Conservation (phyloP, 1,140 invertebrate genomes). For the Sycobia sp. region DNA sequence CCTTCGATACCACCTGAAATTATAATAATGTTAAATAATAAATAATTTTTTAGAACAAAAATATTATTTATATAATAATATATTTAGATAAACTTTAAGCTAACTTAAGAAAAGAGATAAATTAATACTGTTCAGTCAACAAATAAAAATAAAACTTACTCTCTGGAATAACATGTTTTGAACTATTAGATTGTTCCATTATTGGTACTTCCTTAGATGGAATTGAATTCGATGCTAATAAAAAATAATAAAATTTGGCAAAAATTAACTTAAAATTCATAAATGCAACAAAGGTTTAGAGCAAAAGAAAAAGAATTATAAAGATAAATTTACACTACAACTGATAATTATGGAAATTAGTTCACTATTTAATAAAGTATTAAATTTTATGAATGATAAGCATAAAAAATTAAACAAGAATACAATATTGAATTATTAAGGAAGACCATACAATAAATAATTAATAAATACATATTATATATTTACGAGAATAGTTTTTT, state of each 20-base stretch:
- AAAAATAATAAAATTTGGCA: conserved; percentile 34
- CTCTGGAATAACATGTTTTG: conserved; percentile 43
- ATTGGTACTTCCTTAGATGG: conserved; percentile 34
- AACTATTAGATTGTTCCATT: conserved; percentile 37
- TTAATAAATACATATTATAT: no score
- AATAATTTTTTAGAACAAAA: no score
- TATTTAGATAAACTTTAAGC: not conserved
- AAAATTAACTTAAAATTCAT: conserved; percentile 31
- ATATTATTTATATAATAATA: not conserved
- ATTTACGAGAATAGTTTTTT: no score
- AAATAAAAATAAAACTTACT: conserved; percentile 42
- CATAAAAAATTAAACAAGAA: no score
- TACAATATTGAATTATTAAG: no score
- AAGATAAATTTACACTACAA: no score
- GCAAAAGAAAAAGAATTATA: conserved; percentile 1
- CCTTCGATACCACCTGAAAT: conserved; percentile 53
- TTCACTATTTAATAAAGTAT: no score
- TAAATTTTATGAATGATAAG: no score
- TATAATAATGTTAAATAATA: no score
- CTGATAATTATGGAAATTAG: no score
- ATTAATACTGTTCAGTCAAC: conserved; percentile 4
- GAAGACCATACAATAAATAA: no score
- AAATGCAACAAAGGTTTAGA: conserved; percentile 8
- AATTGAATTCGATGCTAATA: conserved; percentile 40
- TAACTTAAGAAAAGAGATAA: not conserved